Base-by-base conservation (phyloP, 2,888 invertebrate genomes). In the Tanytarsus gracilentus region DNA sequence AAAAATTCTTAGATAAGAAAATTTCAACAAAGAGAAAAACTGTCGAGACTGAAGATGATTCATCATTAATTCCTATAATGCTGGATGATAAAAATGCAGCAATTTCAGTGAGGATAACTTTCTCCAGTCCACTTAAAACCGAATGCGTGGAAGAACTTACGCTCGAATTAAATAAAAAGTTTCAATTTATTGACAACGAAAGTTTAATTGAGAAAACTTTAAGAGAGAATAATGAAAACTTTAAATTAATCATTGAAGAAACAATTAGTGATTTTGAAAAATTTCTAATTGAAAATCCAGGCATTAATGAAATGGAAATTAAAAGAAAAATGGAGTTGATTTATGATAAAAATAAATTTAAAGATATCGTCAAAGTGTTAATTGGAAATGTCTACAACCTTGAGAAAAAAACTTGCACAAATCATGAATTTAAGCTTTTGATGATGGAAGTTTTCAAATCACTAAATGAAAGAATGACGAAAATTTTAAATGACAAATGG, bases 361-460 rank as follows among this genome's bases (percentile, higher is more conserved):
- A 44, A 5, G 23, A 44, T 11, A 18, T 11, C 1, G 18, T 44
- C 3, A 21, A 8, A 11, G n/a, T 23, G 23, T 23, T 44, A 4
- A 44, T 44, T 23, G 44, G 44, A 23, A 44, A 44, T 44, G 23
- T 11, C 25, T 62, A 48, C 16, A 33, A 25, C 6, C 29, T 16
- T 8, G 23, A 39, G 6, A 18, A 48, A 21, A 44, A 44, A 11
- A 44, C 44, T 11, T 11, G 8, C 18, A 44, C 44, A 18, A 44
- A 44, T 44, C 44, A 44, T 44, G 23, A 44, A 44, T 44, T 44
- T 44, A 44, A 44, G 18, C 16, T 44, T 44, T 9, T 44, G 7
- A 21, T 44, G 21, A 44, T 44, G 16, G 11, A 18, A 8, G 21
- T 18, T 9, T 44, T 44, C 23, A 44, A 44, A 21, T 11, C 2